A percentile compares a stretch with the other conserved stretches of the same genome.
Conservation (phyloP, 1,140 invertebrate genomes). For the Drosophila chauvacae region DNA sequence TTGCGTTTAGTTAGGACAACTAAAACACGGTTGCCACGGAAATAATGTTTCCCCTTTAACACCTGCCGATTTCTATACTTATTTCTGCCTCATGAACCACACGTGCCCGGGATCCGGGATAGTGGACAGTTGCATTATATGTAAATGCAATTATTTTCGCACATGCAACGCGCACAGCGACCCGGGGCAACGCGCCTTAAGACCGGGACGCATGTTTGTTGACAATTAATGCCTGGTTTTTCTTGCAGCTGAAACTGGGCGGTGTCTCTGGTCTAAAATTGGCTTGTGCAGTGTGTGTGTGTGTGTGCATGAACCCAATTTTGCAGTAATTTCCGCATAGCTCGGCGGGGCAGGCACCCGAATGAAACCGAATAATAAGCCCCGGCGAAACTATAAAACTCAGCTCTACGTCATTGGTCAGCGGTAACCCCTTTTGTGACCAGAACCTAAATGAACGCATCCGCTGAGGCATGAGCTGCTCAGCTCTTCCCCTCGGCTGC, state of each 20-base stretch:
- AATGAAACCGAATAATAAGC: conserved; percentile 13
- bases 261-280: conserved; percentile 61
- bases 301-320: conserved; percentile 35
- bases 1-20: no score
- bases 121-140: conserved; percentile 54
- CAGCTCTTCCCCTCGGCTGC: conserved; percentile 8
- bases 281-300: conserved; percentile 16
- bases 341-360: conserved; percentile 26
- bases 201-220: conserved; percentile 63
- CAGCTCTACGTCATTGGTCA: conserved; percentile 6
- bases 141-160: conserved; percentile 71
- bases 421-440: conserved; percentile 20
- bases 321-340: conserved; percentile 72
- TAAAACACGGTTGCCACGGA: conserved; percentile 10
- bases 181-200: conserved; percentile 14
- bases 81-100: conserved; percentile 11
- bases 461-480: conserved; percentile 32
- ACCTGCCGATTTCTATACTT: conserved; percentile 26
- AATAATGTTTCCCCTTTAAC: conserved; percentile 9
- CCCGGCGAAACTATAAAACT: conserved; percentile 14
- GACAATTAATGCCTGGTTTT: conserved; percentile 70
- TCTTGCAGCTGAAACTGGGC: conserved; percentile 34
- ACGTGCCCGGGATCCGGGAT: conserved; percentile 36
- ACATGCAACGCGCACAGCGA: conserved; percentile 52
- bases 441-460: conserved; percentile 50